These are phyloP conservation scores for Hirtodrosophila histrioides DNA, from an alignment of 2,888 invertebrate genomes.

Conservation along the genomic window DNA sequence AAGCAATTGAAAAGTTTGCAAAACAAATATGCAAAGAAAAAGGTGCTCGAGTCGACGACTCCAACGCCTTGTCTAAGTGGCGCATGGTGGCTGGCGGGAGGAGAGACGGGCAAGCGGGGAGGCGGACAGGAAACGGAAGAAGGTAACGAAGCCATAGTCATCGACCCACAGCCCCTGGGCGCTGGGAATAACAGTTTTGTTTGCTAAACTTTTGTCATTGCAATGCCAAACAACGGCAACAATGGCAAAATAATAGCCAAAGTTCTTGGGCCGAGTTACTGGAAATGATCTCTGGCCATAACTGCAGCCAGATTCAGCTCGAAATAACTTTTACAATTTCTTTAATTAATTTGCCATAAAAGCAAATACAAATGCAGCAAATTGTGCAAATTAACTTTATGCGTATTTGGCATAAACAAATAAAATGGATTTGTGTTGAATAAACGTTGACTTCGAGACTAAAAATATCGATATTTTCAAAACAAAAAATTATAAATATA, in stretches of 20 bases:
- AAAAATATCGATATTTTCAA: too few relatives aligned
- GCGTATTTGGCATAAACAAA: not conserved
- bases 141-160: conserved; percentile 38
- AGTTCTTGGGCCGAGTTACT: conserved; percentile 24
- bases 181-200: conserved; percentile 62
- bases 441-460: not conserved
- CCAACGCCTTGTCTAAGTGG: conserved; percentile 54
- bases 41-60: conserved; percentile 61
- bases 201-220: conserved; percentile 71
- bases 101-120: too few relatives aligned
- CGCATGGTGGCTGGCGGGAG: conserved; percentile 8
- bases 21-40: conserved; percentile 77
- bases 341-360: conserved; percentile 23
- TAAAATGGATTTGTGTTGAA: too few relatives aligned
- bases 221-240: conserved; percentile 50
- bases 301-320: not conserved
- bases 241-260: conserved; percentile 61
- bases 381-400: conserved; percentile 19
- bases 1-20: conserved; percentile 72
- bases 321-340: conserved; percentile 8
- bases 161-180: conserved; percentile 43
- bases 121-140: conserved; percentile 21
- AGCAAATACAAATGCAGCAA: not conserved
- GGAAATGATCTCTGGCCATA: conserved; percentile 20
- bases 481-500: too few relatives aligned